Evolutionary conservation across 2,797 vertebrate species (phyloP), one percentile per base, ranked within the genome.

Genomic region (Bradypodion ventrale): DNA sequence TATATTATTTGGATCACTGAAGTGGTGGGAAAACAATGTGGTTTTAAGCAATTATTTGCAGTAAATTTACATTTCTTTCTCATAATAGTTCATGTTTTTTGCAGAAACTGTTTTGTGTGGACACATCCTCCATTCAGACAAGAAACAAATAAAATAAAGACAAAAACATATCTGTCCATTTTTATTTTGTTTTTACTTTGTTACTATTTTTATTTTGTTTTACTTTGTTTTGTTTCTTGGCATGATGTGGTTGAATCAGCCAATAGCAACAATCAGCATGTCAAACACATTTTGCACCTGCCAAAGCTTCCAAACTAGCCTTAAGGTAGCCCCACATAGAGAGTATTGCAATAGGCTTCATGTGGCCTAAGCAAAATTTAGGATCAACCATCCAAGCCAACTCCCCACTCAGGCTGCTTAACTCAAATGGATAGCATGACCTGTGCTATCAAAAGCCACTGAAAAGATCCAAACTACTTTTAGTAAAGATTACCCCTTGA

Each of bases 1-100:
- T 46, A 5, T 63, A 35, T 49, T 74, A 49, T 73, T 68, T 89
- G 86, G 63, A 91, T 92, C 89, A 85, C 75, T 92, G 19, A 70
- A 40, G 78, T 35, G n/a, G 27, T 86, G 12, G 83, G 88, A 66
- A 52, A 73, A 60, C 29, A 35, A 80, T 2, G 27, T 66, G 73
- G 56, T 78, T 92, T 93, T 87, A 91, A 90, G 91, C 93, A 42
- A 79, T 84, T 92, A 90, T 93, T 93, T 89, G 91, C 29, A 35
- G 59, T 37, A 8, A 49, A 60, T 62, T 56, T 70, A 19, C 16
- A 12, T 44, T 27, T 37, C 40, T 68, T 83, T 52, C 44, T 75
- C 32, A 5, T 49, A 56, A 25, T 83, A 5, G 35, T 65, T 76
- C 49, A 68, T 73, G 23, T 74, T 82, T 49, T 49, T 29, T 13